Evolutionary conservation across 2,888 invertebrate species (phyloP).

Genomic region (Eupithecia vulgata): DNA sequence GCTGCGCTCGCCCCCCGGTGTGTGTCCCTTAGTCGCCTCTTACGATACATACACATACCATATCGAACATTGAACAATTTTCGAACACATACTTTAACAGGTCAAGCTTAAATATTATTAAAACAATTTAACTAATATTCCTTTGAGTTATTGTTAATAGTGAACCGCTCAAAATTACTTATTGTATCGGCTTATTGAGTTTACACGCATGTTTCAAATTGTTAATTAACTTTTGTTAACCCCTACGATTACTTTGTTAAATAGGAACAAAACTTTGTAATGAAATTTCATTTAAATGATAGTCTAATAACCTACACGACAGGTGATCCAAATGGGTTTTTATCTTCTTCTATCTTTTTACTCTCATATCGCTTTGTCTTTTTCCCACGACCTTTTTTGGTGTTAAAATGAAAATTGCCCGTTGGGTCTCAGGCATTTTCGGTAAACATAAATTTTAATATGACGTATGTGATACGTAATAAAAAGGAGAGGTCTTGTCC

Average conservation of each 20-base stretch:
- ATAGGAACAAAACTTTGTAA: slow-evolving; percentile 45
- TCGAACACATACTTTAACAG: background rate
- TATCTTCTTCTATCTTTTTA: slow-evolving; percentile 34
- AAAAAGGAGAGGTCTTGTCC: slow-evolving; percentile 32
- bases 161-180: background rate
- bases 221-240: background rate
- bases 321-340: slow-evolving; percentile 58
- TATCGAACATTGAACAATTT: too few species aligned
- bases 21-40: too few species aligned
- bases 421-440: slow-evolving; percentile 41
- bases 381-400: slow-evolving; percentile 40
- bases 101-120: background rate
- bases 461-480: slow-evolving; percentile 43
- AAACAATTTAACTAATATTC: slow-evolving; percentile 17
- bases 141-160: background rate
- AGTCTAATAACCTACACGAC: slow-evolving; percentile 47
- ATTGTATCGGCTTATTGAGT: background rate
- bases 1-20: too few species aligned
- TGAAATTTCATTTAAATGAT: slow-evolving; percentile 53
- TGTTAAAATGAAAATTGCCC: slow-evolving; percentile 45
- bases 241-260: background rate
- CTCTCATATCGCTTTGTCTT: slow-evolving; percentile 34
- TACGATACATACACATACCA: too few species aligned
- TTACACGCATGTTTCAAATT: background rate
- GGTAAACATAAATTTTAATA: slow-evolving; percentile 47